Percentiles rank a stretch among this genome's conserved stretches.
Conservation (phyloP, 1,140 invertebrate genomes). For the Spodoptera litura region DNA sequence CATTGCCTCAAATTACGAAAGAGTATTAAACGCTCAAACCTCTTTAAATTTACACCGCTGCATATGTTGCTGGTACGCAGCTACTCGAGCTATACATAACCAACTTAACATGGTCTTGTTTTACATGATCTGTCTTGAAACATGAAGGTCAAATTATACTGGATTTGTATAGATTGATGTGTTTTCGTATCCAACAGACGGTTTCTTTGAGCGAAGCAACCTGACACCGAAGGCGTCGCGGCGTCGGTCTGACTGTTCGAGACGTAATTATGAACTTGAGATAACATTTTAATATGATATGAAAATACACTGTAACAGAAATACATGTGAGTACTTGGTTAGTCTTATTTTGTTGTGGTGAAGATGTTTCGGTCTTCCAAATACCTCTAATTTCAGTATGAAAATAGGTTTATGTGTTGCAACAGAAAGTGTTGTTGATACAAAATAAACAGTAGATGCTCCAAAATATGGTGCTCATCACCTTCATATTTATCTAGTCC, state of each 20-base stretch:
- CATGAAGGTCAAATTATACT: too few species aligned
- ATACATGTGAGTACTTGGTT: neutral
- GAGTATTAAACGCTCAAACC: neutral
- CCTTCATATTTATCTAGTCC: too few species aligned
- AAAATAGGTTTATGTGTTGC: too few species aligned
- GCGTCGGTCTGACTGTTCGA: slow-evolving; percentile 35
- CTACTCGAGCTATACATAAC: too few species aligned
- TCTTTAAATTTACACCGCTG: neutral
- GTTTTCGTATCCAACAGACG: slow-evolving; percentile 65
- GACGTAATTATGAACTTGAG: slow-evolving; percentile 45
- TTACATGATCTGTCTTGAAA: too few species aligned
- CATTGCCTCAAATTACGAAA: neutral
- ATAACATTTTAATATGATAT: slow-evolving; percentile 43
- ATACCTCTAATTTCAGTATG: too few species aligned
- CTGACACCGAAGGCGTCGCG: slow-evolving; percentile 54
- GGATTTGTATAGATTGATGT: too few species aligned
- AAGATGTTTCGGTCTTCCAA: neutral
- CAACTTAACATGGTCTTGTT: too few species aligned
- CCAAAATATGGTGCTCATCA: too few species aligned
- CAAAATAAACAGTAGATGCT: too few species aligned
- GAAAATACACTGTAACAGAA: slow-evolving; percentile 39
- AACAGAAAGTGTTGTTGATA: too few species aligned
- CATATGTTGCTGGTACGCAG: too few species aligned
- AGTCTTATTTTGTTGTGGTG: neutral
- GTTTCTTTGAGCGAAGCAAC: slow-evolving; percentile 65